Percentiles rank a stretch among this genome's conserved stretches.
phyloP scores from a whole-genome alignment of 35 echinoderm and acorn worm species.

The Apostichopus japonicus region DNA sequence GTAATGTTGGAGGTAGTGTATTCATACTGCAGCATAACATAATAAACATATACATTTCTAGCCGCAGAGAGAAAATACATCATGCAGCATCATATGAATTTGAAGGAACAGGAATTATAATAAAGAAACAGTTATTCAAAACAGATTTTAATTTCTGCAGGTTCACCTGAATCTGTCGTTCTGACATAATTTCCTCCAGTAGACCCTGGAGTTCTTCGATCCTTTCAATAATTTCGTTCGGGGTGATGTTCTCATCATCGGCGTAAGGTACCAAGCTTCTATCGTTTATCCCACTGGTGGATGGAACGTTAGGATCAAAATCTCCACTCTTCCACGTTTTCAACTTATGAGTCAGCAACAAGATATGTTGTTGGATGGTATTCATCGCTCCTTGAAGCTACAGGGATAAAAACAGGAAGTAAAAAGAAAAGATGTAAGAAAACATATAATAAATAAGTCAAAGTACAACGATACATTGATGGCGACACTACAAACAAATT shows the following conservation, averaged over 20 bases:
- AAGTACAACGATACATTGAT: too few relatives aligned
- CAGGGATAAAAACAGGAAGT: not conserved
- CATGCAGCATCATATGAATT: too few relatives aligned
- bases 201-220: constrained; percentile 49
- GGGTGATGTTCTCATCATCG: constrained; percentile 33
- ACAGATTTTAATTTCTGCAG: too few relatives aligned
- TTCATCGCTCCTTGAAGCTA: constrained; percentile 60
- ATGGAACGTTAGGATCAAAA: constrained; percentile 30
- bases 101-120: too few relatives aligned
- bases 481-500: too few relatives aligned
- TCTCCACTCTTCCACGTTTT: constrained; percentile 57
- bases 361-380: constrained; percentile 53
- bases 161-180: constrained; percentile 37
- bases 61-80: too few relatives aligned
- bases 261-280: constrained; percentile 20
- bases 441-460: too few relatives aligned
- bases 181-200: constrained; percentile 48
- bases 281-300: constrained; percentile 52
- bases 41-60: too few relatives aligned
- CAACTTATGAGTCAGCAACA: constrained; percentile 43
- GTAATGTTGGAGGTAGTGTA: too few relatives aligned
- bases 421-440: not conserved
- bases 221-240: constrained; percentile 31
- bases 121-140: too few relatives aligned
- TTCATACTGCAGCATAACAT: too few relatives aligned